phyloP scores from a whole-genome alignment of 2,797 vertebrate genomes.

The Eulemur coronatus region DNA sequence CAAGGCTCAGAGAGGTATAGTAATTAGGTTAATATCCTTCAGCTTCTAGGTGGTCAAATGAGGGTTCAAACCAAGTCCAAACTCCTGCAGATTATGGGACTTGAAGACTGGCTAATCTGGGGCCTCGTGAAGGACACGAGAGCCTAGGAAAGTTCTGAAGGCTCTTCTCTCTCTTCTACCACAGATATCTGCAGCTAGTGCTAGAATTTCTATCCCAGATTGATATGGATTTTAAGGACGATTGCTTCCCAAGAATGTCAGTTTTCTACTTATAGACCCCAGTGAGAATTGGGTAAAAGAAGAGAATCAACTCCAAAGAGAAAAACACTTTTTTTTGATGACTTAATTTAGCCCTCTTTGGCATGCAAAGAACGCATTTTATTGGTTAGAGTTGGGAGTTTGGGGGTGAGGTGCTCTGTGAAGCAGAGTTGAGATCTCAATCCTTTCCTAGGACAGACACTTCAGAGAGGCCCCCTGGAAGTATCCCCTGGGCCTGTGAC shows the following conservation, averaged over 20 bases:
- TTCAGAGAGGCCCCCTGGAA: background rate
- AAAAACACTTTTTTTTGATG: background rate
- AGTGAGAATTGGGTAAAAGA: background rate
- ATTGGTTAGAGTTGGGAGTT: background rate
- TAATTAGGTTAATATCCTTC: background rate
- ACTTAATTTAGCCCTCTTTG: background rate
- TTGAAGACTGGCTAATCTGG: too few relatives aligned
- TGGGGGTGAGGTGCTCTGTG: background rate
- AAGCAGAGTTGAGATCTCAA: background rate
- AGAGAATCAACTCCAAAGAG: background rate
- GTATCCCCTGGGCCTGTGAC: background rate
- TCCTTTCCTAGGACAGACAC: background rate
- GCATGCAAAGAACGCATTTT: background rate
- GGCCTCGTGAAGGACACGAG: background rate
- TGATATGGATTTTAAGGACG: background rate
- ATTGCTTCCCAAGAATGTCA: background rate
- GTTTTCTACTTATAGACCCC: background rate
- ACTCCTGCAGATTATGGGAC: background rate
- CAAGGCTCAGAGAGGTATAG: background rate
- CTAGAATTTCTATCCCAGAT: background rate
- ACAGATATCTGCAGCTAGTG: background rate
- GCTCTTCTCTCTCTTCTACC: background rate
- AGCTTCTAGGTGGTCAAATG: background rate
- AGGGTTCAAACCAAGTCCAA: background rate
- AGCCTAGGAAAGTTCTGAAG: background rate